A percentile compares a stretch with the other conserved stretches of the same genome.
phyloP scores from a whole-genome alignment of 2,888 invertebrate genomes.

The Orthonevra nobilis region DNA sequence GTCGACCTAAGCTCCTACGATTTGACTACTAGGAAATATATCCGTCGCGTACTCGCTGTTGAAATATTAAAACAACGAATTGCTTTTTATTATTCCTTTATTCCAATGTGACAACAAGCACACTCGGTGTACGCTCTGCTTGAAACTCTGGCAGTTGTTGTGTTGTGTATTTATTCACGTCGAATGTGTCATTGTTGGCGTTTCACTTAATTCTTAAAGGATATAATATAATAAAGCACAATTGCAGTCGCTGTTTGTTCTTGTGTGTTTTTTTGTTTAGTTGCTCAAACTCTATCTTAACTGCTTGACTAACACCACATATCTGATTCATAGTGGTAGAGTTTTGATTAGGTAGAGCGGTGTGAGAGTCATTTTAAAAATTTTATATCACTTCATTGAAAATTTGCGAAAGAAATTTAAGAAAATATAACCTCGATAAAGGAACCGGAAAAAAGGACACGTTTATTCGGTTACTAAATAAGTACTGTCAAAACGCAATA shows the following conservation, averaged over 20 bases:
- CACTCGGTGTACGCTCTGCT: conserved; percentile 31
- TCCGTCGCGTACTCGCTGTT: conserved; percentile 24
- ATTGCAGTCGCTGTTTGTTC: conserved; percentile 50
- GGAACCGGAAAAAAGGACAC: conserved; percentile 47
- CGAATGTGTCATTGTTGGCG: conserved; percentile 39
- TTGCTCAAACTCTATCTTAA: too few relatives aligned
- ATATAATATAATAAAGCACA: conserved; percentile 58
- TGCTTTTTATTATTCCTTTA: too few relatives aligned
- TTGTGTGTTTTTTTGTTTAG: too few relatives aligned
- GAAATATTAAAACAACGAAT: conserved; percentile 52
- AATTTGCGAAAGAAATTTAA: neutral
- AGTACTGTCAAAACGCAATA: conserved; percentile 69
- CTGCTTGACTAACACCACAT: too few relatives aligned
- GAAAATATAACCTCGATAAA: conserved; percentile 11
- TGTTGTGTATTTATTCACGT: conserved; percentile 37
- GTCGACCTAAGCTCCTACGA: conserved; percentile 50
- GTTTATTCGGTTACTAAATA: conserved; percentile 68
- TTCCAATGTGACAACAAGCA: conserved; percentile 49
- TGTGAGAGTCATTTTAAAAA: neutral
- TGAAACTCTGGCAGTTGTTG: conserved; percentile 10
- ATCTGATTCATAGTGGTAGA: too few relatives aligned
- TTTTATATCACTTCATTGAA: neutral
- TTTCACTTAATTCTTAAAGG: conserved; percentile 55
- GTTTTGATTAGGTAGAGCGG: too few relatives aligned
- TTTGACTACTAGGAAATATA: conserved; percentile 45